Evolutionary conservation across 2,888 invertebrate genomes (phyloP), one percentile per base, ranked within the genome.

Genomic region (Athrips mouffetella): DNA sequence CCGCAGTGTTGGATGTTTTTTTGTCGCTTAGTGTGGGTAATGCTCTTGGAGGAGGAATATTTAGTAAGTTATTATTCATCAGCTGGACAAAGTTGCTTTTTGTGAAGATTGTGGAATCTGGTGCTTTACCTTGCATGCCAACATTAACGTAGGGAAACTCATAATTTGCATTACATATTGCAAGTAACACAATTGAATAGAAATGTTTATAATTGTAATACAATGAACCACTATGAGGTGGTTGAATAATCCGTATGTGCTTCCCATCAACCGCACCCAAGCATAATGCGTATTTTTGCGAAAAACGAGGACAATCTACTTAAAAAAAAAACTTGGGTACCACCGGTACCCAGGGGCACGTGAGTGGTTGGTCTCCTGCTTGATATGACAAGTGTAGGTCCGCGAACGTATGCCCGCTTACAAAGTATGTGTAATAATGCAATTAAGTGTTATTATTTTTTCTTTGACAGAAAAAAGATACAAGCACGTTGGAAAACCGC

Each of bases 351-450:
- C n/a, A n/a, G n/a, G n/a, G n/a, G n/a, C n/a, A n/a, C n/a, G n/a
- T n/a, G n/a, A n/a, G n/a, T n/a, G n/a, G n/a, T n/a, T n/a, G n/a
- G n/a, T 53, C 11, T 60, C 58, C 60, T 47, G 60, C 44, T 37
- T 60, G 60, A 51, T 58, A 60, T 54, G 59, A 56, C 59, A 59
- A 52, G 49, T 58, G 58, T 21, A 59, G 39, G 45, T 59, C 59
- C 40, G 53, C 52, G 51, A 58, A 58, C 40, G 56, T 59, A 57
- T 59, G 57, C 55, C 59, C 59, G 50, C 57, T 59, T 44, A 48
- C 49, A 48, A 57, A 50, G 48, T 57, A 59, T 45, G 57, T 57
- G 59, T 57, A 52, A 55, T 50, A 42, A 42, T 33, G 7, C 11
- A 33, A 33, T 16, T 16, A 16, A 16, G 15, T 16, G 7, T 6